Evolutionary conservation across 2,113 vertebrate species (phyloP).

Genomic region (Vanacampus margaritifer): DNA sequence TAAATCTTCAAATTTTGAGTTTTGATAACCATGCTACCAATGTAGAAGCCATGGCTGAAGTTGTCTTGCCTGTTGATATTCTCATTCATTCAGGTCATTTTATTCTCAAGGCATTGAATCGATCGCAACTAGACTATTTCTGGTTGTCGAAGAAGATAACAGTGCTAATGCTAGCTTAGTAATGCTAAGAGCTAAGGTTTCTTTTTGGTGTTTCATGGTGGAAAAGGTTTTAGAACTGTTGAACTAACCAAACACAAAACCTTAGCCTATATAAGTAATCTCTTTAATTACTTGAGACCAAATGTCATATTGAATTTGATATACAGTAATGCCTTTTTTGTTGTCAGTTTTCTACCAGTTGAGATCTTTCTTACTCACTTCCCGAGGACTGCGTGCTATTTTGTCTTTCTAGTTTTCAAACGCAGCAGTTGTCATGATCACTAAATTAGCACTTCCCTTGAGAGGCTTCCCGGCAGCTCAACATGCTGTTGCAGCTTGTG

Average conservation of each 20-base stretch:
- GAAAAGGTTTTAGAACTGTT: too few relatives aligned
- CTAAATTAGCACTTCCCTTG: conserved; percentile 5
- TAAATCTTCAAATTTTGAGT: too few relatives aligned
- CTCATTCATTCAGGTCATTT: too few relatives aligned
- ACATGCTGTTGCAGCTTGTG: background rate
- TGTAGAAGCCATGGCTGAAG: too few relatives aligned
- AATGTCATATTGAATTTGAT: background rate
- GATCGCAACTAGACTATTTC: too few relatives aligned
- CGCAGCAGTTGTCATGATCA: background rate
- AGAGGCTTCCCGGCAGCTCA: background rate
- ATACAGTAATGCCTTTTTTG: background rate
- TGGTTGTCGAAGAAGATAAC: too few relatives aligned
- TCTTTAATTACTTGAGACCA: background rate
- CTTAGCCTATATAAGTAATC: background rate
- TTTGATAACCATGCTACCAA: too few relatives aligned
- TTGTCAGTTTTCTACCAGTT: background rate
- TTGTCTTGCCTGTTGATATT: too few relatives aligned
- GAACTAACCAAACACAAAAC: background rate
- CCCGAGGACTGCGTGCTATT: background rate
- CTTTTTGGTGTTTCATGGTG: too few relatives aligned
- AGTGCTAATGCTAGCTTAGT: too few relatives aligned
- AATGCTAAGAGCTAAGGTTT: too few relatives aligned
- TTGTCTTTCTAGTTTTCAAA: background rate
- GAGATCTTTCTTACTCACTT: background rate
- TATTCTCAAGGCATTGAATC: too few relatives aligned